Conservation (phyloP, 2,797 vertebrate species). For the Hemibagrus guttatus region DNA sequence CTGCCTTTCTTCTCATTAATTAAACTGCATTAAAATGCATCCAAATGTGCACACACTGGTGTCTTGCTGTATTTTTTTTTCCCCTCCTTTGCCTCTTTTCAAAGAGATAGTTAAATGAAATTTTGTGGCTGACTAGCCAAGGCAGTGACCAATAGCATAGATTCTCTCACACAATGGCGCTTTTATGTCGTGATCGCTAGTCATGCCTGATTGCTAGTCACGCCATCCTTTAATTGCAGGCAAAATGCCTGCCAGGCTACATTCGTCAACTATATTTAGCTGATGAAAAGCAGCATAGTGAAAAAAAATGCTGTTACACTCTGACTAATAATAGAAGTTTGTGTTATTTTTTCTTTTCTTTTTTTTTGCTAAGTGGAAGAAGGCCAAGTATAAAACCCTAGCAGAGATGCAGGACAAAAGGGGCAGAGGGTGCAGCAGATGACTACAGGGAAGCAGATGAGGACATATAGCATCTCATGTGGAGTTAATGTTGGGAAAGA, state of each 20-base stretch:
- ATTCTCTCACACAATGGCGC: conserved; percentile 58
- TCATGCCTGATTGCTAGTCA: conserved; percentile 62
- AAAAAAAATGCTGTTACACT: conserved; percentile 47
- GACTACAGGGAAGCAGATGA: conserved; percentile 34
- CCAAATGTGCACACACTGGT: conserved; percentile 43
- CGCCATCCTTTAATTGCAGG: conserved; percentile 66
- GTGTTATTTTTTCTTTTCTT: conserved; percentile 12
- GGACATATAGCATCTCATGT: conserved; percentile 34
- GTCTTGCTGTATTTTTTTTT: conserved; percentile 40
- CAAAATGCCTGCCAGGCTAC: conserved; percentile 64
- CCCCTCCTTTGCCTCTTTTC: conserved; percentile 24
- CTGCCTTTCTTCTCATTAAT: conserved; percentile 55
- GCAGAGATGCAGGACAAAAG: conserved; percentile 64
- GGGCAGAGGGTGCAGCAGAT: conserved; percentile 9
- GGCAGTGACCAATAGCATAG: conserved; percentile 48
- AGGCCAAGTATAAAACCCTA: conserved; percentile 48
- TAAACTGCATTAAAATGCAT: conserved; percentile 52
- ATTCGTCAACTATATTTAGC: conserved; percentile 67
- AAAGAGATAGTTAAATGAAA: conserved; percentile 57
- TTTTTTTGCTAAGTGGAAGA: conserved; percentile 23
- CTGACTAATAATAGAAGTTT: conserved; percentile 67
- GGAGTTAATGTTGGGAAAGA: conserved; percentile 35
- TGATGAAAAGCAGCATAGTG: conserved; percentile 32
- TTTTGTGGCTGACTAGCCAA: conserved; percentile 42
- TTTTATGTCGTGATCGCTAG: conserved; percentile 63